phyloP scores from a whole-genome alignment of 2,113 vertebrate species.

The Phylloscopus trochiloides region DNA sequence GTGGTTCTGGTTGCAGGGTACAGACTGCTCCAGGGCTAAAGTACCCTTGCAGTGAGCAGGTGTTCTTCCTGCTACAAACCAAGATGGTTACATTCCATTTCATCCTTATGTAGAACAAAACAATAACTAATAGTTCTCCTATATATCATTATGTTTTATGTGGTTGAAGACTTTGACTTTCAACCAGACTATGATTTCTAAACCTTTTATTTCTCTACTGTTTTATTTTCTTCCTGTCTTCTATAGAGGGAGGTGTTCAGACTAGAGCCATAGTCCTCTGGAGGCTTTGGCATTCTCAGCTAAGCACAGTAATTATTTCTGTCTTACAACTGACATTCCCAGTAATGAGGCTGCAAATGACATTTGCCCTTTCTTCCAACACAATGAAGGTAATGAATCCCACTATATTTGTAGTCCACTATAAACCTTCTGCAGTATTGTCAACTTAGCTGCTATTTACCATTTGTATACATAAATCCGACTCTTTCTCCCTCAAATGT shows the following conservation, averaged over 20 bases:
- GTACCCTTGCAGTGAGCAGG: not conserved
- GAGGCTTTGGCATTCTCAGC: not conserved
- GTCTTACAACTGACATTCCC: constrained; percentile 45
- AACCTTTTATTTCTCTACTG: not conserved
- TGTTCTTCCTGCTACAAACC: not conserved
- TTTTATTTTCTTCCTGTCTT: not conserved
- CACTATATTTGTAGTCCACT: not conserved
- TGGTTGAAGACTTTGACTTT: not conserved
- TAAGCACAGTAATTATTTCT: constrained; percentile 47
- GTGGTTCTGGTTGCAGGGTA: not conserved
- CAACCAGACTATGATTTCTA: not conserved
- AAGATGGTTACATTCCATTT: not conserved
- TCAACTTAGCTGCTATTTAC: constrained; percentile 3
- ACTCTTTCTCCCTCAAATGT: not conserved
- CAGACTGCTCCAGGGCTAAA: not conserved
- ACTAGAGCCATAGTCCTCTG: not conserved
- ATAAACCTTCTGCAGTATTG: not conserved
- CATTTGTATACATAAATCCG: not conserved
- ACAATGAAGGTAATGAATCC: constrained; percentile 27
- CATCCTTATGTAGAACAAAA: not conserved
- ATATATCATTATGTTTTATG: not conserved
- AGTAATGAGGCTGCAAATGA: constrained; percentile 33
- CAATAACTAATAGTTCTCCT: not conserved
- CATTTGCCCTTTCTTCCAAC: constrained; percentile 36
- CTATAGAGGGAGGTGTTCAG: not conserved